Percentiles rank a stretch among this genome's conserved stretches.
Conservation (phyloP, 2,113 vertebrate genomes). For the Antennarius striatus region DNA sequence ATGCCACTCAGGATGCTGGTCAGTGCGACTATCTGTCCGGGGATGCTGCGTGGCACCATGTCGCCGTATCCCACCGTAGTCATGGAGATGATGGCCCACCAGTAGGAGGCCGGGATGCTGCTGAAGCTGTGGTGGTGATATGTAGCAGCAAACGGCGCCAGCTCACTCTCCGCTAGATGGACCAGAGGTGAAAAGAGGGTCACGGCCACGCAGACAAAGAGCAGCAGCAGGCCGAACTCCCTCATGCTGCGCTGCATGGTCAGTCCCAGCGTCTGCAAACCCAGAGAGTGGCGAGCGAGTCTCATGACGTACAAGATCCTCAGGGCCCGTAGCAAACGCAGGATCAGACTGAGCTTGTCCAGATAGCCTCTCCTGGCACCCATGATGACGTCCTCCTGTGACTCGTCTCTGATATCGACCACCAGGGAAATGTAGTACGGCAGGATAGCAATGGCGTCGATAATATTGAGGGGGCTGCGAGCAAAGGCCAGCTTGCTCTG, state of each 20-base stretch:
- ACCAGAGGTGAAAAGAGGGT: conserved; percentile 91
- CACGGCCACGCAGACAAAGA: conserved; percentile 91
- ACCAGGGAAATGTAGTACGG: conserved; percentile 94
- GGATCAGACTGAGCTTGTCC: conserved; percentile 91
- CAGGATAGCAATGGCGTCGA: conserved; percentile 93
- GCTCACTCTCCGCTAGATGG: conserved; percentile 91
- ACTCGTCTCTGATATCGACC: conserved; percentile 82
- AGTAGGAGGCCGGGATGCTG: conserved; percentile 95
- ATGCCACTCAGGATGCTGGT: conserved; percentile 96
- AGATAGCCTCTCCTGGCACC: conserved; percentile 81
- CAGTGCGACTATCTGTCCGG: conserved; percentile 92
- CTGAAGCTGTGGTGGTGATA: conserved; percentile 88
- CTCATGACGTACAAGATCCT: conserved; percentile 95
- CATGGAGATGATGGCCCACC: conserved; percentile 99
- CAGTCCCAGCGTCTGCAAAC: conserved; percentile 91
- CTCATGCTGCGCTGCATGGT: conserved; percentile 88
- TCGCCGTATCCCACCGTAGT: conserved; percentile 96
- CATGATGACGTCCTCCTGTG: conserved; percentile 45
- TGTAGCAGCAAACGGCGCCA: conserved; percentile 69
- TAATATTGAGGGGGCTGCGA: conserved; percentile 91
- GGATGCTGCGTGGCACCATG: conserved; percentile 93
- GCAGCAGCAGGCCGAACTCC: conserved; percentile 90
- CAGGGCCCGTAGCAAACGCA: conserved; percentile 89
- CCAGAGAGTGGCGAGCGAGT: conserved; percentile 92
- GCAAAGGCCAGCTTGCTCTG: conserved; percentile 91